phyloP scores from a whole-genome alignment of 2,888 invertebrate species.

The Lingula anatina region DNA sequence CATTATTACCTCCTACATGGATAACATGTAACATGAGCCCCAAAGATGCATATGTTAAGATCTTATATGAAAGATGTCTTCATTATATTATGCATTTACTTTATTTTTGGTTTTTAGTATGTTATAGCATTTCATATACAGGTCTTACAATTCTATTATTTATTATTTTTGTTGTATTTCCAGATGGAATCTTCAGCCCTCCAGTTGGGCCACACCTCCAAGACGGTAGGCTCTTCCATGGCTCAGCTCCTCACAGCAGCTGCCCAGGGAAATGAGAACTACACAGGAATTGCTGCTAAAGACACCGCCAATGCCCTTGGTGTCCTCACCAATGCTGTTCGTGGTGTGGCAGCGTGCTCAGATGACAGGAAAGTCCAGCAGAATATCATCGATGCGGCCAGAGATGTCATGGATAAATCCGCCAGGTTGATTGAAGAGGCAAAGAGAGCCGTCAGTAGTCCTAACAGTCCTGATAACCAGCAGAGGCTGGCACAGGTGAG shows the following conservation, averaged over 20 bases:
- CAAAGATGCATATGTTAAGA: no score
- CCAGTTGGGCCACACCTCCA: constrained; percentile 62
- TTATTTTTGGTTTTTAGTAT: no score
- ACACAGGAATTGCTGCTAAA: constrained; percentile 74
- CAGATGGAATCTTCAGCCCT: constrained; percentile 60
- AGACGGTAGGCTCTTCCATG: constrained; percentile 75
- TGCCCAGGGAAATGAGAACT: constrained; percentile 72
- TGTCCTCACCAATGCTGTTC: constrained; percentile 68
- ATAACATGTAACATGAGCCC: no score
- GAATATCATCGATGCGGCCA: constrained; percentile 59
- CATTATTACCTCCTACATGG: no score
- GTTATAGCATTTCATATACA: no score
- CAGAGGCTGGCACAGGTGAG: constrained; percentile 64
- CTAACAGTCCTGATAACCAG: constrained; percentile 60
- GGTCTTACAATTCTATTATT: background rate
- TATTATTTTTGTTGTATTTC: constrained; percentile 7
- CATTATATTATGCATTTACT: no score
- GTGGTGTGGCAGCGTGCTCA: constrained; percentile 60
- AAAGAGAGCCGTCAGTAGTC: constrained; percentile 66
- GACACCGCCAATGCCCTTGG: constrained; percentile 74
- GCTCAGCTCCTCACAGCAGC: constrained; percentile 83
- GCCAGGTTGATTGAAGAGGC: constrained; percentile 76
- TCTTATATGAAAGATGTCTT: no score
- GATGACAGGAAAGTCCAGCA: constrained; percentile 55
- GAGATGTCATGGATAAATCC: constrained; percentile 75